Conservation (phyloP, 1,140 invertebrate species). For the Pectinophora gossypiella region DNA sequence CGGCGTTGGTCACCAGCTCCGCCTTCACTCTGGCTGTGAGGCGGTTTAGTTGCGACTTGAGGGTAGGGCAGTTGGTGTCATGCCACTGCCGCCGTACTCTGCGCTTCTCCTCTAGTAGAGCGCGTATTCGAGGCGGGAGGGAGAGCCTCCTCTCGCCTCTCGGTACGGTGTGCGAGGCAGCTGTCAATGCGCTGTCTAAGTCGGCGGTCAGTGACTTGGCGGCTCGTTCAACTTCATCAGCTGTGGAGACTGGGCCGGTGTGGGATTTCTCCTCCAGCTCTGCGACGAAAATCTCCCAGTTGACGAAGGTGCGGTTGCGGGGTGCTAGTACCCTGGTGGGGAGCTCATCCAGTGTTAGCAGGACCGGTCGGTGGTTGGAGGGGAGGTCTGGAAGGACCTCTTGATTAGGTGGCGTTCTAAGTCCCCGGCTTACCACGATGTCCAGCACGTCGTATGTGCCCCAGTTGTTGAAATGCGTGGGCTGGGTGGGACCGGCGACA, state of each 20-base stretch:
- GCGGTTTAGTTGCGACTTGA: conserved; percentile 6
- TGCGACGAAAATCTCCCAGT: background rate
- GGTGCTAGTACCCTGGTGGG: background rate
- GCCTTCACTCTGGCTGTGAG: conserved; percentile 1
- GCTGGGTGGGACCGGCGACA: conserved; percentile 8
- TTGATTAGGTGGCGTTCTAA: background rate
- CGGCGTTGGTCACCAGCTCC: background rate
- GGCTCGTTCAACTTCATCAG: background rate
- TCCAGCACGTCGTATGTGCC: background rate
- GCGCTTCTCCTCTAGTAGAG: conserved; percentile 1
- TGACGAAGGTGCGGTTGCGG: background rate
- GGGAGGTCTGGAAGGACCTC: background rate
- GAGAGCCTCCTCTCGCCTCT: background rate
- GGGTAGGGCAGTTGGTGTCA: conserved; percentile 7
- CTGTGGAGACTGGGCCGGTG: background rate
- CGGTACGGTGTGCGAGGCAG: background rate
- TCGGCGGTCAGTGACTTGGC: background rate
- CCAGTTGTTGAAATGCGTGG: background rate
- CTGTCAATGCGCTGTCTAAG: background rate
- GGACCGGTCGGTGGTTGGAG: background rate
- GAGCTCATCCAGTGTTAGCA: background rate
- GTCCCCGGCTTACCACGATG: background rate
- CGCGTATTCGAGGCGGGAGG: background rate
- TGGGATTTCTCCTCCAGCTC: background rate
- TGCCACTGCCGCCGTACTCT: conserved; percentile 1